Evolutionary conservation across 1,140 invertebrate genomes (phyloP).

Genomic region (Pogonomyrmex barbatus): DNA sequence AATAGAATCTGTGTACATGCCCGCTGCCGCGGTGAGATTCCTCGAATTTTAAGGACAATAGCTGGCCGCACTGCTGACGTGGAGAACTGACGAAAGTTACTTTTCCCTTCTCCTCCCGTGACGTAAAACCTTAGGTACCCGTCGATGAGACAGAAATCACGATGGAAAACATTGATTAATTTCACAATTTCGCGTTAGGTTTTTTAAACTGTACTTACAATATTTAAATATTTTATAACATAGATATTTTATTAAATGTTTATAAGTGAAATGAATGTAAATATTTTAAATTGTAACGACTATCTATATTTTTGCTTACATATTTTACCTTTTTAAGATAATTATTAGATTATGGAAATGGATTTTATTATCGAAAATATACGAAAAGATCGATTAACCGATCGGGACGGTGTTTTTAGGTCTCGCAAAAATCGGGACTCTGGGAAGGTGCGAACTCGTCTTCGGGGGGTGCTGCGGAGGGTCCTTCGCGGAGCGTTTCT

Average conservation of each 20-base stretch:
- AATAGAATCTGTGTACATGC: constrained; percentile 63
- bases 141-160: not conserved
- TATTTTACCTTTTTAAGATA: too few relatives aligned
- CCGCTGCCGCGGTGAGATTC: constrained; percentile 14
- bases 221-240: too few relatives aligned
- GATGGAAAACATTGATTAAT: not conserved
- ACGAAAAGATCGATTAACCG: not conserved
- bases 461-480: constrained; percentile 79
- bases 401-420: constrained; percentile 68
- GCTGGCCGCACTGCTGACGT: not conserved
- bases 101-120: not conserved
- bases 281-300: too few relatives aligned
- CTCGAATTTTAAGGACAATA: constrained; percentile 44
- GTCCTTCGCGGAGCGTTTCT: constrained; percentile 84
- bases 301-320: too few relatives aligned
- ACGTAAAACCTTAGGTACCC: not conserved
- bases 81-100: not conserved
- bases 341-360: too few relatives aligned
- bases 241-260: too few relatives aligned
- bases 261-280: too few relatives aligned
- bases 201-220: too few relatives aligned
- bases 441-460: constrained; percentile 83
- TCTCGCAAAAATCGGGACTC: constrained; percentile 83
- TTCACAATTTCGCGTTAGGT: not conserved
- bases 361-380: too few relatives aligned